A percentile compares a stretch with the other conserved stretches of the same genome.
These are phyloP conservation scores for Caenorhabditis sp. DNA, from an alignment of 2,888 invertebrate genomes.

Conservation along the genomic window DNA sequence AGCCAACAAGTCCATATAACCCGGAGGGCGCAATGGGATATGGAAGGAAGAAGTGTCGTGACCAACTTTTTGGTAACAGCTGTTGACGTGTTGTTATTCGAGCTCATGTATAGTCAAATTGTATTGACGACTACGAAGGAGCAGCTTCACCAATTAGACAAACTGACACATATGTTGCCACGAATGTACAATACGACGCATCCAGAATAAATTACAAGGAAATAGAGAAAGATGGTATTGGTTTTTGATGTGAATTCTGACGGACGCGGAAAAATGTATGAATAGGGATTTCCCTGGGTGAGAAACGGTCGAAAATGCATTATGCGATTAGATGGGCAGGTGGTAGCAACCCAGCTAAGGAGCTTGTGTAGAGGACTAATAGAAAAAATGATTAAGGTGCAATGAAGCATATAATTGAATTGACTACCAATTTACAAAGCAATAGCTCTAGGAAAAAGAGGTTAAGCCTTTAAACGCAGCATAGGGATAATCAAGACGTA, in stretches of 20 bases:
- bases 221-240: constrained; percentile 30
- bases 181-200: constrained; percentile 56
- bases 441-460: constrained; percentile 19
- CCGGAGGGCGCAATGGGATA: constrained; percentile 22
- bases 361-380: constrained; percentile 34
- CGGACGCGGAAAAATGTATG: background rate
- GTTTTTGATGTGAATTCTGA: constrained; percentile 22
- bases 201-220: constrained; percentile 60
- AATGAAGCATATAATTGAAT: constrained; percentile 59
- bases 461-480: constrained; percentile 36
- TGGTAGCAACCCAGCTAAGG: constrained; percentile 45
- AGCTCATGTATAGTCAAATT: constrained; percentile 54
- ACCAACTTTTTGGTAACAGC: constrained; percentile 63
- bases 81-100: constrained; percentile 64
- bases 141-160: constrained; percentile 66
- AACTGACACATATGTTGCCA: constrained; percentile 66
- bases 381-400: constrained; percentile 50
- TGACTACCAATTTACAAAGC: constrained; percentile 50
- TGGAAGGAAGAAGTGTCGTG: constrained; percentile 25
- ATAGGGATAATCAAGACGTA: background rate
- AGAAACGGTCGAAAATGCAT: constrained; percentile 14
- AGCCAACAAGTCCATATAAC: constrained; percentile 40
- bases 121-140: constrained; percentile 48
- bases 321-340: constrained; percentile 9
- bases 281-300: background rate